A percentile compares a stretch with the other conserved stretches of the same genome.
phyloP scores from a whole-genome alignment of 2,888 invertebrate species.

The Spisula solida region DNA sequence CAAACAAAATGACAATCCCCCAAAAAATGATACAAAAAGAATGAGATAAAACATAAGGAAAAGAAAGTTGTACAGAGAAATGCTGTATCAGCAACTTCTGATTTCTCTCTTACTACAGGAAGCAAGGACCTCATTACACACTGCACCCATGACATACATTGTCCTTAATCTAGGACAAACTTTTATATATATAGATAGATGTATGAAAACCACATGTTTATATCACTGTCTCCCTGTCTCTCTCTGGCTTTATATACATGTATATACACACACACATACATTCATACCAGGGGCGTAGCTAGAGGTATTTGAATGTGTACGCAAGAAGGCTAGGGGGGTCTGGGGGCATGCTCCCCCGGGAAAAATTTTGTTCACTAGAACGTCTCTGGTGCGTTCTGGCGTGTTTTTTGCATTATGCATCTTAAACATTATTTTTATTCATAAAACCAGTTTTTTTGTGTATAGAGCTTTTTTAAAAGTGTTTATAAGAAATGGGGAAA shows the following conservation, averaged over 20 bases:
- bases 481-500: no score
- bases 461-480: no score
- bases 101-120: slow-evolving; percentile 13
- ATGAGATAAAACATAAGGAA: not conserved
- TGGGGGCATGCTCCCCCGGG: no score
- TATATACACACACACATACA: not conserved
- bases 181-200: slow-evolving; percentile 28
- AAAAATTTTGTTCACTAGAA: no score
- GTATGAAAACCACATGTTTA: slow-evolving; percentile 51
- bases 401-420: no score
- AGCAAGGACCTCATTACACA: slow-evolving; percentile 10
- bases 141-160: not conserved
- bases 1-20: not conserved
- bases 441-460: no score
- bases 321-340: no score
- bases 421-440: no score
- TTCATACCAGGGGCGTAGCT: not conserved
- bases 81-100: slow-evolving; percentile 25
- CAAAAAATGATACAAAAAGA: no score
- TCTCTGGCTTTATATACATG: not conserved
- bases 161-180: slow-evolving; percentile 42
- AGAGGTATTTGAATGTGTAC: no score
- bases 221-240: no score
- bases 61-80: not conserved
- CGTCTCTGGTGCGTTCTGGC: no score